phyloP scores from a whole-genome alignment of 2,888 invertebrate species.

The Drosophila percnosoma region DNA sequence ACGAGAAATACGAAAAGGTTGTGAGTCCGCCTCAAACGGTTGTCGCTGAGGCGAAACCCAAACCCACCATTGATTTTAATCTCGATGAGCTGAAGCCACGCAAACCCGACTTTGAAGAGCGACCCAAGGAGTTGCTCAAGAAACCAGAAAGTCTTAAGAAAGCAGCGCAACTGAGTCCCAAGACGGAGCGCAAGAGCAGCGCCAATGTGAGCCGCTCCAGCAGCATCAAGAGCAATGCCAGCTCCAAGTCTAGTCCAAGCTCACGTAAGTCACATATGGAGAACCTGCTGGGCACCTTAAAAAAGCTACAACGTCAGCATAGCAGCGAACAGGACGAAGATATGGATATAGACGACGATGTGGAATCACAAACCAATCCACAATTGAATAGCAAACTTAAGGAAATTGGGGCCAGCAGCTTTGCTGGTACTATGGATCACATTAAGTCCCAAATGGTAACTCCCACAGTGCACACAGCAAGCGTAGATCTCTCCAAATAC shows the following conservation, averaged over 20 bases:
- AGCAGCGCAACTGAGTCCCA: slow-evolving; percentile 51
- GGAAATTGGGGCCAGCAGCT: slow-evolving; percentile 83
- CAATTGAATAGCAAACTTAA: slow-evolving; percentile 79
- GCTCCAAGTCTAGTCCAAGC: slow-evolving; percentile 56
- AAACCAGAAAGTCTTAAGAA: slow-evolving; percentile 52
- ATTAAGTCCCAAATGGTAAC: slow-evolving; percentile 83
- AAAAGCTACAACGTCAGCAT: slow-evolving; percentile 58
- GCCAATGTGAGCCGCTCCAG: slow-evolving; percentile 66
- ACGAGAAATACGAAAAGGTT: slow-evolving; percentile 71
- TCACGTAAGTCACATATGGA: slow-evolving; percentile 67
- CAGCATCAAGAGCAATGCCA: slow-evolving; percentile 67
- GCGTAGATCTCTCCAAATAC: slow-evolving; percentile 84
- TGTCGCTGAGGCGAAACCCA: slow-evolving; percentile 42
- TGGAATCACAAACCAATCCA: slow-evolving; percentile 60
- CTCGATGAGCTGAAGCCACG: slow-evolving; percentile 62
- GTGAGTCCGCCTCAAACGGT: slow-evolving; percentile 28
- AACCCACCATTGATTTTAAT: slow-evolving; percentile 59
- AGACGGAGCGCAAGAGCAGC: slow-evolving; percentile 52
- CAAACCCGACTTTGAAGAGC: slow-evolving; percentile 69
- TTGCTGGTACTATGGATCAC: slow-evolving; percentile 83
- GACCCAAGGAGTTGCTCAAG: slow-evolving; percentile 58
- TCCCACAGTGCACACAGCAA: slow-evolving; percentile 80
- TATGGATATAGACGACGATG: slow-evolving; percentile 76
- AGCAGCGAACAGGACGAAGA: slow-evolving; percentile 60
- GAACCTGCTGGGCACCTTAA: slow-evolving; percentile 75